These are phyloP conservation scores for Muscina levida DNA, from an alignment of 2,888 invertebrate genomes.

Conservation along the genomic window DNA sequence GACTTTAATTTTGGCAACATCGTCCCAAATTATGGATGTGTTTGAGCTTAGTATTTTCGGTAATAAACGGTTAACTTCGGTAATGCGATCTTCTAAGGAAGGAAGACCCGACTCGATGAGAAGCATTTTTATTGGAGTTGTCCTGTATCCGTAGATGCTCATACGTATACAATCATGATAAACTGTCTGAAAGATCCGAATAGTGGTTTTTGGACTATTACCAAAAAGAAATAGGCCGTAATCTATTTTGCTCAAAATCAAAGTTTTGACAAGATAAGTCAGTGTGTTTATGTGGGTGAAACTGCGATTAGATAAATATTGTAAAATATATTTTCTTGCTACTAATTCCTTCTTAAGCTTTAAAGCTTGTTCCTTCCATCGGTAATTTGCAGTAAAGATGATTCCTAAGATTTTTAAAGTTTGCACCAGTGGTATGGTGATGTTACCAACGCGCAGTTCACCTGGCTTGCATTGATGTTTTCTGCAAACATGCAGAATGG, in stretches of 20 bases:
- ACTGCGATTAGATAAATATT: slow-evolving; percentile 10
- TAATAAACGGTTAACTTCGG: too few relatives aligned
- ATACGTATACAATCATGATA: too few relatives aligned
- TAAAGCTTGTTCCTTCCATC: slow-evolving; percentile 31
- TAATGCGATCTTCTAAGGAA: too few relatives aligned
- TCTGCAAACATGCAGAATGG: slow-evolving; percentile 18
- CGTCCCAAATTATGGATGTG: too few relatives aligned
- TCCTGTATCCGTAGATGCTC: too few relatives aligned
- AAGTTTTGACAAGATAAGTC: neutral
- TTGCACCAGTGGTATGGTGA: neutral
- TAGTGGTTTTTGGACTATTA: neutral
- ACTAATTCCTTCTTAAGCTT: slow-evolving; percentile 28
- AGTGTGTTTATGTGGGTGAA: neutral
- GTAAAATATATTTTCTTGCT: slow-evolving; percentile 1
- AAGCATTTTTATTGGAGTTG: too few relatives aligned
- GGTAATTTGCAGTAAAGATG: slow-evolving; percentile 20
- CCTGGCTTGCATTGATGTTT: slow-evolving; percentile 2
- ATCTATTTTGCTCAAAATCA: neutral
- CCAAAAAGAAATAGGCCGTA: slow-evolving; percentile 2
- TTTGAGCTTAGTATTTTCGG: too few relatives aligned
- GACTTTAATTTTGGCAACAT: too few relatives aligned
- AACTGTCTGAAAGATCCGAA: too few relatives aligned
- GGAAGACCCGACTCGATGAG: too few relatives aligned
- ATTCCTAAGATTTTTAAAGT: slow-evolving; percentile 8
- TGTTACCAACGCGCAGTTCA: neutral